Conservation (phyloP, 2,888 invertebrate genomes). For the Idaea biselata region DNA sequence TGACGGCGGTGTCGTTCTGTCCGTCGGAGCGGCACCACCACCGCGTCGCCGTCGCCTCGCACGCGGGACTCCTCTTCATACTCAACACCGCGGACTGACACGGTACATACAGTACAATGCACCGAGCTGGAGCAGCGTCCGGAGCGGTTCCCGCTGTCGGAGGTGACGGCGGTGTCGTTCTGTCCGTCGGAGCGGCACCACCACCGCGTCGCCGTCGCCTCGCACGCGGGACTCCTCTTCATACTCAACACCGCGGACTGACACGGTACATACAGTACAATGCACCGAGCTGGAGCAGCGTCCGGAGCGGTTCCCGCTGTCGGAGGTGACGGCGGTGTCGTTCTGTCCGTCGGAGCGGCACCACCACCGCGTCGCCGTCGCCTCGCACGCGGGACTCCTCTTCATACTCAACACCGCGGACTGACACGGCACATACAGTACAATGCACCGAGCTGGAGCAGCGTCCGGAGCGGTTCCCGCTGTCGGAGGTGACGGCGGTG, state of each 20-base stretch:
- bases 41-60: too few species aligned
- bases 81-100: too few species aligned
- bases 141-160: conserved; percentile 62
- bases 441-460: too few species aligned
- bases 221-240: conserved; percentile 62
- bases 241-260: conserved; percentile 41
- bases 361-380: conserved; percentile 56
- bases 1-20: too few species aligned
- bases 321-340: conserved; percentile 52
- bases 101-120: too few species aligned
- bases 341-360: conserved; percentile 51
- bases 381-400: conserved; percentile 59
- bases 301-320: conserved; percentile 63
- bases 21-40: too few species aligned
- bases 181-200: conserved; percentile 50
- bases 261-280: background rate
- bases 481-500: too few species aligned
- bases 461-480: too few species aligned
- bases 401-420: conserved; percentile 50
- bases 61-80: too few species aligned
- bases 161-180: conserved; percentile 55
- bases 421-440: conserved; percentile 3
- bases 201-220: conserved; percentile 52
- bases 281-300: conserved; percentile 29
- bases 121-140: conserved; percentile 37